Base-by-base conservation (phyloP, 1,140 invertebrate species). In the Chymomyza costata region DNA sequence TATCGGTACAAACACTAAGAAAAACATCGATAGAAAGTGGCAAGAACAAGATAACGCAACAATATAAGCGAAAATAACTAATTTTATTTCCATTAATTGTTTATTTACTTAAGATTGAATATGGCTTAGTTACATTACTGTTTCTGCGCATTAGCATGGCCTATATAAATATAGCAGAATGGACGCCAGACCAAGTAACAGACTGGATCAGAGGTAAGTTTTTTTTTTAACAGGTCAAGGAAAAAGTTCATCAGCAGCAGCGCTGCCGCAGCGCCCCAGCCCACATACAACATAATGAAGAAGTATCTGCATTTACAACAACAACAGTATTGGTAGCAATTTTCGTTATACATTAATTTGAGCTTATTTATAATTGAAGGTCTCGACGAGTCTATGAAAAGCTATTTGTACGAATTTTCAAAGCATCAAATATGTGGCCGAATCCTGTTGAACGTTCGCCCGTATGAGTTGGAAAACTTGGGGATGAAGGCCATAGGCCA, bases 171-270 rank as follows among this genome's bases (percentile, higher is more conserved):
- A 93, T 97, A 63, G 92, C 91, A 54, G 94, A 96, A 88, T 97
- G 95, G 95, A 93, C 92, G 61, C 91, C 94, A n/a, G 93, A 95
- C 74, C 94, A 97, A 90, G 95, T 97, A 48, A 94, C 92, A 56
- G 94, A 96, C 83, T 97, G 95, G 95, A 87, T 97, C 53, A 93
- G 93, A 92, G 95, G 95, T 92, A 87, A 47, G 21, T 35, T 8
- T 25, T 25, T 5, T 5, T 25, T 25, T 63, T 66, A 63, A 63
- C 60, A 78, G 71, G 71, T 76, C 71, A 76, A 76, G 71, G 70
- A 73, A 73, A 76, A n/a, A 78, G 58, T 78, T 71, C 73, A 78
- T 51, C 40, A 47, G 39, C 19, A 28, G 10, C 10, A 46, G 31
- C 14, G 28, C 28, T 58, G 61, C 60, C 61, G 49, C 61, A 51